Conservation (phyloP, 1,140 invertebrate genomes). For the Sarcophaga bullata region DNA sequence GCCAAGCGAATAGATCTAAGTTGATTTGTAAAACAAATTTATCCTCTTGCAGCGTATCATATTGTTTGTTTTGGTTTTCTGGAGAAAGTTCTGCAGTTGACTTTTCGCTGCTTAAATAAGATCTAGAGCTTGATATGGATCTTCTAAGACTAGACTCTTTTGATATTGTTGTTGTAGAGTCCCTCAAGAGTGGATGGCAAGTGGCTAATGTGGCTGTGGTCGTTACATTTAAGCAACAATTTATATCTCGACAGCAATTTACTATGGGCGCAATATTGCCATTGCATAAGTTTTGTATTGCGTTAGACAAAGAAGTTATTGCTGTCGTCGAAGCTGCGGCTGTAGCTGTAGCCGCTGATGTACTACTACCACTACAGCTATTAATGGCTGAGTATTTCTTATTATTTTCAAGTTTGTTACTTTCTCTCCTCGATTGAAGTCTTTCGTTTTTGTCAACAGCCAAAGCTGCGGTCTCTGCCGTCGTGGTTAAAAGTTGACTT, state of each 20-base stretch:
- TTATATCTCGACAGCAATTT: slow-evolving; percentile 60
- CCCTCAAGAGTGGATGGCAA: background rate
- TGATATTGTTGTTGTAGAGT: slow-evolving; percentile 22
- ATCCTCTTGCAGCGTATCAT: slow-evolving; percentile 12
- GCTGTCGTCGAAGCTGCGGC: background rate
- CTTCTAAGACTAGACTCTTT: slow-evolving; percentile 35
- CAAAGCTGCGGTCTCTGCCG: slow-evolving; percentile 35
- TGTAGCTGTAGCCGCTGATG: background rate
- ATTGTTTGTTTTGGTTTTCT: background rate
- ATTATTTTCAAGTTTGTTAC: slow-evolving; percentile 46
- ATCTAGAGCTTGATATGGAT: background rate
- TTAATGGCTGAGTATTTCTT: background rate
- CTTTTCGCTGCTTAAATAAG: background rate
- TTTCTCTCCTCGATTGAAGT: slow-evolving; percentile 58
- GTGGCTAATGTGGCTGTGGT: slow-evolving; percentile 39
- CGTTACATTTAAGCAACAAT: slow-evolving; percentile 59
- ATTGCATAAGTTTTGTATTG: slow-evolving; percentile 57
- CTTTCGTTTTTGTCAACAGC: slow-evolving; percentile 56
- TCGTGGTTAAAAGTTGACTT: slow-evolving; percentile 25
- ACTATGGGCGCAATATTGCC: slow-evolving; percentile 50
- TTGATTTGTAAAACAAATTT: slow-evolving; percentile 69
- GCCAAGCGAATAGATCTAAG: slow-evolving; percentile 80
- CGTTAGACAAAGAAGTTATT: slow-evolving; percentile 24
- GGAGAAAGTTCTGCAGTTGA: background rate
- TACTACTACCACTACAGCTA: background rate